phyloP scores from a whole-genome alignment of 2,113 vertebrate species.

The Dromas ardeola region DNA sequence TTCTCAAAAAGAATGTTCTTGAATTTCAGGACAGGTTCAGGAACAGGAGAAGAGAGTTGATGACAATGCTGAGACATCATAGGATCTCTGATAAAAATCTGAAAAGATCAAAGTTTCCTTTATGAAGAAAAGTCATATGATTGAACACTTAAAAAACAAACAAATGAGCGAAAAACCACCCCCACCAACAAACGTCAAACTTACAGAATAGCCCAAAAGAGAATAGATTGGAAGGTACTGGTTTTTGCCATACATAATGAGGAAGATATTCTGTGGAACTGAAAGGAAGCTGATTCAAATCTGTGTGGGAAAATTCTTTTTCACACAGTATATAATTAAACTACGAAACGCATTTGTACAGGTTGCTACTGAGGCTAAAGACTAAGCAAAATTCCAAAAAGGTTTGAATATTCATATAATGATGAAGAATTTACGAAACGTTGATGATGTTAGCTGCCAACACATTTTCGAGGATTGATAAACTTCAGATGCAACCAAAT shows the following conservation, averaged over 20 bases:
- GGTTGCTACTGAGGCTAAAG: neutral
- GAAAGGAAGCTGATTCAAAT: neutral
- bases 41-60: neutral
- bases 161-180: rapidly evolving
- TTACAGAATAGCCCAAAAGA: neutral
- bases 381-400: neutral
- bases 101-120: neutral
- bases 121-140: neutral
- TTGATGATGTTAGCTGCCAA: neutral
- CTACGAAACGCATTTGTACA: neutral
- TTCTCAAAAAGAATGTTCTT: neutral
- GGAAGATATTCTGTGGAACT: neutral
- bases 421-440: neutral
- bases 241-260: neutral
- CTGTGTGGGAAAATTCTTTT: neutral
- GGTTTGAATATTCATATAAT: neutral
- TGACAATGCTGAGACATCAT: neutral
- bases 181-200: neutral
- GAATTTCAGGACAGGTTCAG: neutral
- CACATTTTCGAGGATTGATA: neutral
- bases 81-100: neutral
- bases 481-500: neutral
- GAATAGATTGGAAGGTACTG: neutral
- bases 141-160: neutral
- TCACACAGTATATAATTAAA: neutral